These are phyloP conservation scores for Triplophysa tibetana DNA, from an alignment of 2,113 vertebrate species.

Conservation along the genomic window DNA sequence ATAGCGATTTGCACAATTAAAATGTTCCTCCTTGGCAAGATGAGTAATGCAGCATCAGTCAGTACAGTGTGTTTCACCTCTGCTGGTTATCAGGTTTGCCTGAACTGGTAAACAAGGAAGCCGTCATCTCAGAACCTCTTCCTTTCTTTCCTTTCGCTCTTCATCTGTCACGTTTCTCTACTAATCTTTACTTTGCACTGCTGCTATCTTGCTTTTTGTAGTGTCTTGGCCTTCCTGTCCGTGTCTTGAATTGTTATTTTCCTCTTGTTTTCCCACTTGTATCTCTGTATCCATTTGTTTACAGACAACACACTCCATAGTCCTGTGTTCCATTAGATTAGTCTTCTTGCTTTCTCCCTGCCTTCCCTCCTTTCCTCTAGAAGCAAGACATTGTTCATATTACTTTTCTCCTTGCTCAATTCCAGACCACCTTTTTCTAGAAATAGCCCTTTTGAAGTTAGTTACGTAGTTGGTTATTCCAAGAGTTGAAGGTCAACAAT, in stretches of 20 bases:
- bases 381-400: conserved; percentile 4
- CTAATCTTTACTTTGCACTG: conserved; percentile 6
- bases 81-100: conserved; percentile 39
- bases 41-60: neutral
- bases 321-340: conserved; percentile 11
- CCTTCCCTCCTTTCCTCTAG: neutral
- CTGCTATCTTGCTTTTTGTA: conserved; percentile 11
- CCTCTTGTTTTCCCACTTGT: conserved; percentile 7
- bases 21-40: neutral
- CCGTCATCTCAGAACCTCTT: conserved; percentile 36
- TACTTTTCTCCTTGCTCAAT: conserved; percentile 3
- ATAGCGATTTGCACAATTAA: neutral
- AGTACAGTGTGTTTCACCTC: neutral
- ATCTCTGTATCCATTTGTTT: neutral
- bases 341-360: conserved; percentile 7
- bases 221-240: neutral
- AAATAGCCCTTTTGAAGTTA: neutral
- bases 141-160: conserved; percentile 40
- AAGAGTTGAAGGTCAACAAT: neutral
- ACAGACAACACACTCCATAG: neutral
- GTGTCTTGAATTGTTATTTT: neutral
- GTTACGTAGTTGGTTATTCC: neutral
- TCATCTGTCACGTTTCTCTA: neutral
- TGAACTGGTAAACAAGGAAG: conserved; percentile 45
- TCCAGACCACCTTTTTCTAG: neutral